Evolutionary conservation across 2,797 vertebrate species (phyloP).

Genomic region (Notolepis coatsorum): DNA sequence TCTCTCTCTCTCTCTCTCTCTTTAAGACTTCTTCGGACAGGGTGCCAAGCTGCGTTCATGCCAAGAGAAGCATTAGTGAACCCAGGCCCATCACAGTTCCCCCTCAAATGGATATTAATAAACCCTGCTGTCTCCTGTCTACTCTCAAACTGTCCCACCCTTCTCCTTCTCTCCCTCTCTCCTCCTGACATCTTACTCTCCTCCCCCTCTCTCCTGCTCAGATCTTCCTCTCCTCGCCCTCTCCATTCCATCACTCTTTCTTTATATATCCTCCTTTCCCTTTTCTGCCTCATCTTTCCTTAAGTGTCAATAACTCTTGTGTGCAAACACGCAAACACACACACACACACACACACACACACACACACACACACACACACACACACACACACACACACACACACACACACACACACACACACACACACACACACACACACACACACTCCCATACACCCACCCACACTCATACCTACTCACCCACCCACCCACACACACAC

Average conservation of each 20-base stretch:
- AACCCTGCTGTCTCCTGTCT: slow-evolving; percentile 62
- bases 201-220: slow-evolving; percentile 23
- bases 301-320: slow-evolving; percentile 71
- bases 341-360: slow-evolving; percentile 18
- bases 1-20: slow-evolving; percentile 17
- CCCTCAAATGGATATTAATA: slow-evolving; percentile 76
- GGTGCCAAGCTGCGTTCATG: slow-evolving; percentile 70
- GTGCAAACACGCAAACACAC: slow-evolving; percentile 8
- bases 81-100: slow-evolving; percentile 27
- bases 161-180: not conserved
- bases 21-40: slow-evolving; percentile 62
- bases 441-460: slow-evolving; percentile 20
- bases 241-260: slow-evolving; percentile 49
- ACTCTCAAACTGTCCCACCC: slow-evolving; percentile 41
- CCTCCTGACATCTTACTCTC: not conserved
- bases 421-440: slow-evolving; percentile 7
- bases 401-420: slow-evolving; percentile 1
- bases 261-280: slow-evolving; percentile 58
- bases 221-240: slow-evolving; percentile 48
- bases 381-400: slow-evolving; percentile 7
- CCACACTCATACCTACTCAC: slow-evolving; percentile 11
- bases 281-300: slow-evolving; percentile 57
- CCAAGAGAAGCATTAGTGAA: slow-evolving; percentile 76
- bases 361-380: slow-evolving; percentile 18
- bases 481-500: slow-evolving; percentile 8